These are phyloP conservation scores for Acheta domesticus DNA, from an alignment of 2,888 invertebrate species.

Conservation along the genomic window DNA sequence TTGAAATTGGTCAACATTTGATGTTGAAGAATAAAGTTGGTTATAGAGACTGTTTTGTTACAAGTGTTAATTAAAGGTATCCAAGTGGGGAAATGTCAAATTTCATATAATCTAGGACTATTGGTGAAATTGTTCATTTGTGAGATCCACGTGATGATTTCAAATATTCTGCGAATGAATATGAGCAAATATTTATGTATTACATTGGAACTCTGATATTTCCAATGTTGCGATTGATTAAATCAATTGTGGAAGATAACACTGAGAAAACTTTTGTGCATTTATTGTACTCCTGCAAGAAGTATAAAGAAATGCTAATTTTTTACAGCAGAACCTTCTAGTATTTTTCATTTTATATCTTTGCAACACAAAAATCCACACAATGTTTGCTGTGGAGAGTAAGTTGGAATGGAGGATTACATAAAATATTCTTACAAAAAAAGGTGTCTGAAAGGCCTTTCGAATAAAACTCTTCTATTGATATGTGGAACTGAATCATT, in stretches of 20 bases:
- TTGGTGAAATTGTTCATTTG: slow-evolving; percentile 58
- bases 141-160: slow-evolving; percentile 73
- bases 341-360: slow-evolving; percentile 70
- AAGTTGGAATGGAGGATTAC: slow-evolving; percentile 49
- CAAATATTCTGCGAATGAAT: slow-evolving; percentile 49
- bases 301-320: slow-evolving; percentile 57
- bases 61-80: slow-evolving; percentile 60
- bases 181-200: slow-evolving; percentile 52
- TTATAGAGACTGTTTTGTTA: slow-evolving; percentile 48
- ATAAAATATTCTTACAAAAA: slow-evolving; percentile 44
- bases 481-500: slow-evolving; percentile 62
- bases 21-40: slow-evolving; percentile 46
- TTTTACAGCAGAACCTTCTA: slow-evolving; percentile 60
- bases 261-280: slow-evolving; percentile 62
- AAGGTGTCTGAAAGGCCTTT: slow-evolving; percentile 45
- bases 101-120: slow-evolving; percentile 50
- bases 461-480: slow-evolving; percentile 50
- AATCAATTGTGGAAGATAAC: slow-evolving; percentile 61
- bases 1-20: slow-evolving; percentile 53
- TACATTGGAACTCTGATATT: slow-evolving; percentile 75
- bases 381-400: slow-evolving; percentile 54
- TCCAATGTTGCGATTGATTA: slow-evolving; percentile 63
- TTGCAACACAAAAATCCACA: slow-evolving; percentile 50
- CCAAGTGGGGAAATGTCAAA: slow-evolving; percentile 57
- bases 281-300: slow-evolving; percentile 61